Base-by-base conservation (phyloP, 2,797 vertebrate species). In the Intellagama lesueurii region DNA sequence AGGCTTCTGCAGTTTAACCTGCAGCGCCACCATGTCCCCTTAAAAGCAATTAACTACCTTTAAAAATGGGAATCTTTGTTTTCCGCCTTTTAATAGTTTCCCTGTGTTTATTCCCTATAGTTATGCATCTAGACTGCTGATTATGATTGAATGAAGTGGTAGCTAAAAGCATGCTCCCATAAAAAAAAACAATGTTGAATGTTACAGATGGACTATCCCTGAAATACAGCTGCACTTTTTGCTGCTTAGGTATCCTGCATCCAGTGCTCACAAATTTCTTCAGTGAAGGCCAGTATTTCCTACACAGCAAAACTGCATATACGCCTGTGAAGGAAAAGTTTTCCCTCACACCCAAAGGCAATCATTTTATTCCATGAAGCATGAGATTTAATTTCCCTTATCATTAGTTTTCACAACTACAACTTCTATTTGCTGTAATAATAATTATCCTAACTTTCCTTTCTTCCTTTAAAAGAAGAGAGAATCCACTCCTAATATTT, bases 321-420 rank as follows among this genome's bases (percentile, higher is more conserved):
- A 44, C 60, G 56, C 69, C 56, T 82, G 47, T 47, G 64, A 77
- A 80, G 75, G 14, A 14, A 87, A 83, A 56, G 8, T 89, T 83
- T 35, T 87, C 56, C 44, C 44, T 64, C 19, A 40, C 56, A 89
- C 19, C 75, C 49, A 73, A 87, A 83, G 56, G 87, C 56, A 91
- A 89, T 84, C 87, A 91, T 72, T 83, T 91, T 84, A 91, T 73
- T 91, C 75, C 28, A 75, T 75, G 90, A 83, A 83, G 68, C 87
- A 89, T 83, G 80, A 87, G 64, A 91, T 89, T 91, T 89, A 79
- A 89, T 89, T 91, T 87, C 44, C 79, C 81, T 83, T 83, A 87
- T 87, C 87, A 83, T 83, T 87, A 87, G 32, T 83, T 87, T 86
- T 68, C 52, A 83, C 60, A 91, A n/a, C 40, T 80, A 87, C 69